Evolutionary conservation across 2,797 vertebrate species (phyloP).

Genomic region (Tragelaphus eurycerus): DNA sequence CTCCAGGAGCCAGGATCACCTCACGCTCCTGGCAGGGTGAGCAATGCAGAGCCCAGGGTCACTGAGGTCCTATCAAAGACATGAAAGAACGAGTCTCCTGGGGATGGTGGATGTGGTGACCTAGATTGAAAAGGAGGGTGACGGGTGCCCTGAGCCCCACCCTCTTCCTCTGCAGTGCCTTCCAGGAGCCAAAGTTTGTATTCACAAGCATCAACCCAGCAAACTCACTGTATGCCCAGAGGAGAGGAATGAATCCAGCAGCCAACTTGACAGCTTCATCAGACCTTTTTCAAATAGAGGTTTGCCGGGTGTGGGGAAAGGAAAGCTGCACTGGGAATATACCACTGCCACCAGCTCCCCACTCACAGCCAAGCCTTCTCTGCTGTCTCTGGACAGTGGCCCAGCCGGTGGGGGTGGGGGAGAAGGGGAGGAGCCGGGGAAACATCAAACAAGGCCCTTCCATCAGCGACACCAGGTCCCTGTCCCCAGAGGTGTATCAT

Average conservation of each 20-base stretch:
- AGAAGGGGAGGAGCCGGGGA: neutral
- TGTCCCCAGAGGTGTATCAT: neutral
- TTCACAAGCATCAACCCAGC: conserved; percentile 36
- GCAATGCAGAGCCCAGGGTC: neutral
- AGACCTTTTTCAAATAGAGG: neutral
- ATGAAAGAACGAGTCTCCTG: neutral
- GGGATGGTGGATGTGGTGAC: neutral
- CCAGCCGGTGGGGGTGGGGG: neutral
- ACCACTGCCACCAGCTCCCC: neutral
- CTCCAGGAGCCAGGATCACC: conserved; percentile 25
- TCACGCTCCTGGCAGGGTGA: conserved; percentile 37
- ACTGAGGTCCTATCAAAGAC: neutral
- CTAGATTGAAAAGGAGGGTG: conserved; percentile 38
- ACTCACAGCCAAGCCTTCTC: neutral
- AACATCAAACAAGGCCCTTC: neutral
- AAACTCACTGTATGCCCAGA: conserved; percentile 36
- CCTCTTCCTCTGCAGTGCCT: neutral
- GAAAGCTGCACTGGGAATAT: neutral
- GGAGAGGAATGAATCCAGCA: conserved; percentile 48
- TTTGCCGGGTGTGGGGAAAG: neutral
- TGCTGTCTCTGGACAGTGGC: neutral
- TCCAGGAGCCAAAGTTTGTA: conserved; percentile 25
- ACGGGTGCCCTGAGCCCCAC: neutral
- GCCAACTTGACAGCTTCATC: conserved; percentile 32
- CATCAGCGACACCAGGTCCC: neutral